phyloP scores from a whole-genome alignment of 2,113 vertebrate genomes.

The Chauna torquata region DNA sequence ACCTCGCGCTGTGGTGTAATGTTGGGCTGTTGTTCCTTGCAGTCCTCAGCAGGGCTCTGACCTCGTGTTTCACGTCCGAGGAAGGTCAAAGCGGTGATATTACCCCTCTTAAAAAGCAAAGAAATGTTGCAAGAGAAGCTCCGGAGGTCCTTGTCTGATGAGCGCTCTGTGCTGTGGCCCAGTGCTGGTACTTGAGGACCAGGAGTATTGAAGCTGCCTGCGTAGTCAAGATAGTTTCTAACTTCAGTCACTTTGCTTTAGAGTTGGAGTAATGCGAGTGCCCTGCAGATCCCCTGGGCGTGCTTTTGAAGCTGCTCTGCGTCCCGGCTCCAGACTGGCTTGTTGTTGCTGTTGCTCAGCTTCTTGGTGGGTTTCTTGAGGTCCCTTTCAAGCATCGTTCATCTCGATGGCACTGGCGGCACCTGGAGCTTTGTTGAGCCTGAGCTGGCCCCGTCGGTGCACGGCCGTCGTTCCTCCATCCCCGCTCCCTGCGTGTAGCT shows the following conservation, averaged over 20 bases:
- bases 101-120: neutral
- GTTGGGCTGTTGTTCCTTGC: neutral
- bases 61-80: rapidly evolving
- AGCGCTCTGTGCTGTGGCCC: neutral
- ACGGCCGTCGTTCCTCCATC: rapidly evolving
- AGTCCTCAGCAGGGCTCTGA: neutral
- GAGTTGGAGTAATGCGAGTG: neutral
- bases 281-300: neutral
- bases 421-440: neutral
- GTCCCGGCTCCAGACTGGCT: neutral
- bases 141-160: neutral
- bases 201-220: neutral
- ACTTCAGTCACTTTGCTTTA: neutral
- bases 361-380: neutral
- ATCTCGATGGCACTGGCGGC: rapidly evolving
- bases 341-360: neutral
- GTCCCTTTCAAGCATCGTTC: neutral
- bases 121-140: neutral
- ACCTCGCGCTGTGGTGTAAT: neutral
- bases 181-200: neutral
- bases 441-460: rapidly evolving
- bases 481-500: neutral
- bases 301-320: neutral
- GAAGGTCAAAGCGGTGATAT: neutral
- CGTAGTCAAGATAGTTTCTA: neutral